Evolutionary conservation across 1,140 invertebrate species (phyloP).

Genomic region (Drosophila orena): DNA sequence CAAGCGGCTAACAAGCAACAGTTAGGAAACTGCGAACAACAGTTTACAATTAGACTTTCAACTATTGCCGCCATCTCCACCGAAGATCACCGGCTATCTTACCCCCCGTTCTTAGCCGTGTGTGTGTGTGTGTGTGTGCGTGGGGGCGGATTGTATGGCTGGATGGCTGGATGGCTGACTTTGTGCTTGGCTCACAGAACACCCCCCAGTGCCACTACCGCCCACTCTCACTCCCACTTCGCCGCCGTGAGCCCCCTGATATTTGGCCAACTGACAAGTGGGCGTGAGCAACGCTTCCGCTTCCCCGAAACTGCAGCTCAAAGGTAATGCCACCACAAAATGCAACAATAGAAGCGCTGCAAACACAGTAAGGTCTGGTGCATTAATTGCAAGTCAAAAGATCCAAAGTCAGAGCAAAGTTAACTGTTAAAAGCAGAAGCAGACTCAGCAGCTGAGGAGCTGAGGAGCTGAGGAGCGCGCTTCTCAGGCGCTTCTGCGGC

Average conservation of each 20-base stretch:
- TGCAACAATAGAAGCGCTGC: conserved; percentile 25
- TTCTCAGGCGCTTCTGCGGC: conserved; percentile 40
- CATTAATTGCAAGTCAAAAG: conserved; percentile 68
- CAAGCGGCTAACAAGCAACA: conserved; percentile 78
- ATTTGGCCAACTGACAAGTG: conserved; percentile 67
- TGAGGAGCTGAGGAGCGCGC: conserved; percentile 24
- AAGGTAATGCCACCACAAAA: conserved; percentile 5
- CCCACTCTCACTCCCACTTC: conserved; percentile 6
- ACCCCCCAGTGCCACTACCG: conserved; percentile 25
- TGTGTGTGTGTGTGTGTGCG: conserved; percentile 28
- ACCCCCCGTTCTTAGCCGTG: background rate
- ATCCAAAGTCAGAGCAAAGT: conserved; percentile 51
- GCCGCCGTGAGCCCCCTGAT: background rate
- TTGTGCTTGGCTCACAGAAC: conserved; percentile 24
- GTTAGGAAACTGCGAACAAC: conserved; percentile 74
- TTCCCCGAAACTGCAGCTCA: conserved; percentile 61
- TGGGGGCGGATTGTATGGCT: conserved; percentile 22
- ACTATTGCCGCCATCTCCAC: conserved; percentile 63
- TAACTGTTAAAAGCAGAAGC: conserved; percentile 45
- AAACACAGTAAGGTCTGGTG: conserved; percentile 41
- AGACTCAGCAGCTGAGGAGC: conserved; percentile 22
- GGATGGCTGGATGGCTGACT: conserved; percentile 18
- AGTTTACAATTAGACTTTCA: conserved; percentile 83
- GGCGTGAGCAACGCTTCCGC: conserved; percentile 76
- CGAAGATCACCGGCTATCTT: conserved; percentile 30